These are phyloP conservation scores for Lasius platythorax DNA, from an alignment of 2,888 invertebrate genomes.

Conservation along the genomic window DNA sequence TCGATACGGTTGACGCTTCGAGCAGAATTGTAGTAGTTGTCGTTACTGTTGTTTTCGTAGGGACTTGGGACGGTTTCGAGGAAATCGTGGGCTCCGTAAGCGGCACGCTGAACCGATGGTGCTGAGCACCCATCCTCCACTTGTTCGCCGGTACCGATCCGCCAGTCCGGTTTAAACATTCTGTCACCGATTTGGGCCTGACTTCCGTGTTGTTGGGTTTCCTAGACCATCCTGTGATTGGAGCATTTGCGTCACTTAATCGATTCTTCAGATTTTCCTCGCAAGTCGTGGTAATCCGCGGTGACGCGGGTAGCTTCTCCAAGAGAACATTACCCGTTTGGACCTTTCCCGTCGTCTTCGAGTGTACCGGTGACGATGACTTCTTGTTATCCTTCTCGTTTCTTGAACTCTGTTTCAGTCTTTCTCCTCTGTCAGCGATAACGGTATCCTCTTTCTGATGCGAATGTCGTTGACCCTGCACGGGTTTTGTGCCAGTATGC, in stretches of 20 bases:
- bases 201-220: conserved; percentile 68
- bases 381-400: conserved; percentile 61
- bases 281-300: conserved; percentile 54
- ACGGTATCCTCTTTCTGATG: conserved; percentile 66
- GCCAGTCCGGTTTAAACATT: conserved; percentile 78
- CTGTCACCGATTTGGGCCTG: conserved; percentile 81
- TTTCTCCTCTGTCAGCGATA: conserved; percentile 63
- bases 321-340: conserved; percentile 51
- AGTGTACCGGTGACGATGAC: conserved; percentile 63
- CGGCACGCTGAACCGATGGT: conserved; percentile 77
- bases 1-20: conserved; percentile 87
- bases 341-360: conserved; percentile 61
- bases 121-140: conserved; percentile 83
- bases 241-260: conserved; percentile 50
- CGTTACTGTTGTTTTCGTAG: conserved; percentile 33
- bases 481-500: conserved; percentile 83
- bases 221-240: conserved; percentile 61
- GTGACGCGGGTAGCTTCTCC: conserved; percentile 59
- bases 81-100: conserved; percentile 68
- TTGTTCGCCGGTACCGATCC: conserved; percentile 78
- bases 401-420: conserved; percentile 65
- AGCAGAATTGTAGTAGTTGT: conserved; percentile 86
- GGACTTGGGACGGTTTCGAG: conserved; percentile 50
- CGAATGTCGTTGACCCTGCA: conserved; percentile 69
- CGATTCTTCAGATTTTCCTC: conserved; percentile 67